Evolutionary conservation across 2,113 vertebrate genomes (phyloP).

Genomic region (Plectropomus leopardus): DNA sequence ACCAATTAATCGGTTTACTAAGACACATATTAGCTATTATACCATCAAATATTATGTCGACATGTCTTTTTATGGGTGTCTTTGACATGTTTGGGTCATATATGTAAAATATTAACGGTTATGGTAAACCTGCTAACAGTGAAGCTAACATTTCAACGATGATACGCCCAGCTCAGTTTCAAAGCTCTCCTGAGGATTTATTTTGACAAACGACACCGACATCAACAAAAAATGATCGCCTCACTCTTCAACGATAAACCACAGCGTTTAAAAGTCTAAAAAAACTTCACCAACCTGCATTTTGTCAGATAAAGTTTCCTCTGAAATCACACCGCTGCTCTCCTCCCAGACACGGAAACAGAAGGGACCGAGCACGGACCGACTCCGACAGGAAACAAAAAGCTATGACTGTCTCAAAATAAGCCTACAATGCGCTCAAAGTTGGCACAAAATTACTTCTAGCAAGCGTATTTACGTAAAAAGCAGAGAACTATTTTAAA

Average conservation of each 20-base stretch:
- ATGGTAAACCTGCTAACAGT: neutral
- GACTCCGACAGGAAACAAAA: slow-evolving; percentile 65
- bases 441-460: neutral
- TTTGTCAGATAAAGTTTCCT: slow-evolving; percentile 16
- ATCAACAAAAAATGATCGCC: fast-evolving
- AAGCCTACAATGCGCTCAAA: fast-evolving
- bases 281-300: slow-evolving; percentile 83
- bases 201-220: neutral
- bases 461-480: fast-evolving
- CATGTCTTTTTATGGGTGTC: neutral
- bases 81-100: no score
- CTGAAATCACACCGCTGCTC: slow-evolving; percentile 68
- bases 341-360: slow-evolving; percentile 66
- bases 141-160: neutral
- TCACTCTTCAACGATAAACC: fast-evolving
- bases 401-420: fast-evolving
- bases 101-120: no score
- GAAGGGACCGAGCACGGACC: slow-evolving; percentile 56
- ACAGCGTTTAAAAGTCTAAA: fast-evolving
- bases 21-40: neutral
- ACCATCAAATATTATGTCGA: no score
- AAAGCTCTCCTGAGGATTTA: neutral
- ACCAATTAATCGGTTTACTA: neutral
- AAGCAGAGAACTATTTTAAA: neutral
- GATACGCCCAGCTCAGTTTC: neutral